Base-by-base conservation (phyloP, 37 sponge, comb jelly and placozoan species). In the Spongia lamella region DNA sequence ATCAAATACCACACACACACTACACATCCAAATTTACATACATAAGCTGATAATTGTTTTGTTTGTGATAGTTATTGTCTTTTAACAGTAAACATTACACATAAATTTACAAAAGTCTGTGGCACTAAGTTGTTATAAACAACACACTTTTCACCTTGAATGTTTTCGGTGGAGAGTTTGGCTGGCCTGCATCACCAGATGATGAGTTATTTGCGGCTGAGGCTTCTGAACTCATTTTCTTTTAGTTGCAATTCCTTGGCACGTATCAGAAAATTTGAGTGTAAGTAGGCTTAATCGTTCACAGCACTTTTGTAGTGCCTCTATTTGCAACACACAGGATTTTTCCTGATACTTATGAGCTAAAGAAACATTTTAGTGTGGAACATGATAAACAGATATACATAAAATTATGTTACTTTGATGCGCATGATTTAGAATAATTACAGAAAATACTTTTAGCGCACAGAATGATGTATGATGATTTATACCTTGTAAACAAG, bases 261-360 rank as follows among this genome's bases (percentile, higher is more conserved):
- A 87, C 54, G 66, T 54, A 2, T 53, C 77, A 7, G 77, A 87
- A 32, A 70, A 17, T 27, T 81, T 51, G 27, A 76, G 52, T 7
- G 73, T 30, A 19, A 76, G 38, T 56, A 58, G 70, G 13, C 24
- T 68, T 30, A 87, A 59, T 38, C 63, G 78, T 49, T 62, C 34
- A 39, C 87, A 87, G 76, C 87, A 87, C 17, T 19, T 26, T 1
- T 26, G n/a, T 16, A 80, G 56, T 0, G 77, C 63, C 3, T 58
- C 51, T 5, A 87, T 33, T 38, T 80, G 77, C 19, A 51, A 30
- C 29, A 3, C n/a, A 30, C 87, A 87, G 43, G 25, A 43, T 40
- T 68, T 75, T 36, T 80, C 77, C 87, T 80, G 75, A 51, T 87
- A 87, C 58, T 61, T 56, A 64, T 87, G 57, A 26, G 77, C 87